Evolutionary conservation across 23 tunicate species (phyloP).

Genomic region (Oikopleura vanhoeffeni): DNA sequence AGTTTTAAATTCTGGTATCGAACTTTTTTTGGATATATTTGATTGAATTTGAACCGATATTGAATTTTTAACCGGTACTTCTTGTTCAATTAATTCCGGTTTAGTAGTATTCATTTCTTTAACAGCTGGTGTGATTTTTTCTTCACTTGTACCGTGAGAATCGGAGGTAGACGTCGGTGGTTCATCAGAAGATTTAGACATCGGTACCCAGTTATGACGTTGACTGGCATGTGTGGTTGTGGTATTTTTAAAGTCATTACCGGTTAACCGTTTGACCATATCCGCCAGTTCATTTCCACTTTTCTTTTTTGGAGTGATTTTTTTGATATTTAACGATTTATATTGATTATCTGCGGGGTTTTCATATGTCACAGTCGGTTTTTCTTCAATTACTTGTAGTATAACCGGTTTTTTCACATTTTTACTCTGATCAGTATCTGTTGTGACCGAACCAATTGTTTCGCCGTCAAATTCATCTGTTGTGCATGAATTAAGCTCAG

Average conservation of each 20-base stretch:
- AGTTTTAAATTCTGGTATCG: no score
- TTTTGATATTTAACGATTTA: neutral
- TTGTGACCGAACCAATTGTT: neutral
- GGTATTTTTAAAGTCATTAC: neutral
- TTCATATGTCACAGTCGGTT: neutral
- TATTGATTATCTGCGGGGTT: neutral
- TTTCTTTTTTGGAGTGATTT: neutral
- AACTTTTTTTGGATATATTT: no score
- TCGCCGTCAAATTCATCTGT: slow-evolving; percentile 10
- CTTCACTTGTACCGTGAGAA: no score
- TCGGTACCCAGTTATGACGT: neutral
- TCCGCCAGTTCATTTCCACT: neutral
- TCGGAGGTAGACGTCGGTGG: neutral
- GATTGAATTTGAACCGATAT: no score
- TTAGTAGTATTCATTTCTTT: no score
- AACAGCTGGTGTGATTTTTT: no score
- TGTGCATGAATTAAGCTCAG: neutral
- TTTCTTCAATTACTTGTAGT: neutral
- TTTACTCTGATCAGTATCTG: neutral
- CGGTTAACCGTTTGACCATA: neutral
- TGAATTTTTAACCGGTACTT: no score
- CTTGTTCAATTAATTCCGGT: no score
- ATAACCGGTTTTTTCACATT: neutral
- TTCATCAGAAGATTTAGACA: neutral
- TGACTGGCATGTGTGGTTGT: neutral